Evolutionary conservation across 2,113 vertebrate genomes (phyloP).

Genomic region (Muntiacus muntjak): DNA sequence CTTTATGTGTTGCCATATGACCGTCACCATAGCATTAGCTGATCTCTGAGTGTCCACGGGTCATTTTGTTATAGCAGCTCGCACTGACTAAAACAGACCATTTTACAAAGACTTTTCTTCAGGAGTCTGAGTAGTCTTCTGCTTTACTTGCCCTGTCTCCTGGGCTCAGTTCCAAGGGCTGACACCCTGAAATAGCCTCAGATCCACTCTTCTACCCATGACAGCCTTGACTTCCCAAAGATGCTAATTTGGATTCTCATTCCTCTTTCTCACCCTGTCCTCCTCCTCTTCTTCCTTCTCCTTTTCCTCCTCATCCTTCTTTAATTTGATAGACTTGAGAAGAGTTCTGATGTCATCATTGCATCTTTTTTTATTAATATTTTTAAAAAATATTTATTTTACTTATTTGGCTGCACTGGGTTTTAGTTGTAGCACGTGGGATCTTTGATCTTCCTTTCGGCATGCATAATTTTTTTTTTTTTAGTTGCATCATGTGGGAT

Average conservation of each 20-base stretch:
- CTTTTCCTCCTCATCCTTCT: neutral
- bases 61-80: neutral
- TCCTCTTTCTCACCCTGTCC: neutral
- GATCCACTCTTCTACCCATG: fast-evolving
- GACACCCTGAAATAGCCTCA: neutral
- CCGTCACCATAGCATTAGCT: too few species aligned
- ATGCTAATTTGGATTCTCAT: neutral
- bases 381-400: neutral
- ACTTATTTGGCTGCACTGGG: neutral
- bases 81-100: neutral
- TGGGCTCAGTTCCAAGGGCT: neutral
- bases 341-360: neutral
- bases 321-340: neutral
- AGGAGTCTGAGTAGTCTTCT: neutral
- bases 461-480: neutral
- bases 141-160: neutral
- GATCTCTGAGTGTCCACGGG: neutral
- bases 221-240: neutral
- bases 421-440: neutral
- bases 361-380: neutral
- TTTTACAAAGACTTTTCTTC: neutral
- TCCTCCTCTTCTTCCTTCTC: neutral
- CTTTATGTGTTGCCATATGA: neutral
- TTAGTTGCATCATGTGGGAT: neutral
- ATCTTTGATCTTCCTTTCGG: too few species aligned